A percentile compares a stretch with the other conserved stretches of the same genome.
Evolutionary conservation across 1,140 invertebrate species (phyloP).

Genomic region (Tetragnatha versicolor): DNA sequence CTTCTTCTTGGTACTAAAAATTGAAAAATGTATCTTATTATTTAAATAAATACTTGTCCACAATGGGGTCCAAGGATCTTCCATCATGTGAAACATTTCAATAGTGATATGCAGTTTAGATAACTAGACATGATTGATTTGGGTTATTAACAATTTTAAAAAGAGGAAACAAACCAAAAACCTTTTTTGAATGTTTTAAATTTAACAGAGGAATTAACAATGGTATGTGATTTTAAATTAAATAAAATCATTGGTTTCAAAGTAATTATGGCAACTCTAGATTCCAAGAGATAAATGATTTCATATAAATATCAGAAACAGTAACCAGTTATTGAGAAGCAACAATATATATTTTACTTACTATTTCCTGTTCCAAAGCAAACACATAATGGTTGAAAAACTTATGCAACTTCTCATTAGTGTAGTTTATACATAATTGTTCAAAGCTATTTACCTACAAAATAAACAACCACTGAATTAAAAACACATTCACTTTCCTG

Average conservation of each 20-base stretch:
- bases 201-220: too few relatives aligned
- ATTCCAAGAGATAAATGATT: background rate
- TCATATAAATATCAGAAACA: conserved; percentile 59
- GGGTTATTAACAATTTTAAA: too few relatives aligned
- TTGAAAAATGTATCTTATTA: background rate
- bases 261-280: background rate
- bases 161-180: too few relatives aligned
- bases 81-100: too few relatives aligned
- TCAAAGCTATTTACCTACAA: conserved; percentile 92
- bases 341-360: conserved; percentile 68
- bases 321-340: conserved; percentile 54
- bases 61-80: too few relatives aligned
- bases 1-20: conserved; percentile 82
- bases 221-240: too few relatives aligned
- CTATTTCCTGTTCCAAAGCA: conserved; percentile 88
- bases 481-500: background rate
- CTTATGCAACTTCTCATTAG: conserved; percentile 97
- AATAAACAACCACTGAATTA: conserved; percentile 64
- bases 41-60: too few relatives aligned
- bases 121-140: too few relatives aligned
- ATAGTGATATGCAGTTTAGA: too few relatives aligned
- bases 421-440: conserved; percentile 98
- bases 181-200: too few relatives aligned
- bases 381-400: conserved; percentile 98
- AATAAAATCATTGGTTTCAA: background rate